Evolutionary conservation across 2,888 invertebrate species (phyloP).

Genomic region (Cheilosia impressa): DNA sequence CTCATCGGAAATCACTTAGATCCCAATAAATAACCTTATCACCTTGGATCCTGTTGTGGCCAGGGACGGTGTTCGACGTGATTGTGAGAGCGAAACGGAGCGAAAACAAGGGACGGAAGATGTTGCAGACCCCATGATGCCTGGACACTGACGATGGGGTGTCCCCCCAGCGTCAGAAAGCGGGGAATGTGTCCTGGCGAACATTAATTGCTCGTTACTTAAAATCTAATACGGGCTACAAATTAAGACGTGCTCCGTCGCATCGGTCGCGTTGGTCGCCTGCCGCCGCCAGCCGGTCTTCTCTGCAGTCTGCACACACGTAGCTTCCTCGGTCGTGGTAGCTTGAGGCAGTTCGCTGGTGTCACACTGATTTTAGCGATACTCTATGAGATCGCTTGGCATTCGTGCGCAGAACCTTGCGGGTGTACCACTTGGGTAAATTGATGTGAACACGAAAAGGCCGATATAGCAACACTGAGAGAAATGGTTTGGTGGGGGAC

Average conservation of each 20-base stretch:
- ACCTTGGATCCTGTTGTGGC: constrained; percentile 74
- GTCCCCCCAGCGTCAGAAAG: constrained; percentile 10
- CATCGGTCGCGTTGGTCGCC: constrained; percentile 1
- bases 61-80: constrained; percentile 3
- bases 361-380: constrained; percentile 70
- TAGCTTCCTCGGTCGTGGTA: constrained; percentile 6
- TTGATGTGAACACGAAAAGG: constrained; percentile 63
- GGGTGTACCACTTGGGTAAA: constrained; percentile 60
- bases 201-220: constrained; percentile 84
- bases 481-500: neutral
- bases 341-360: constrained; percentile 52
- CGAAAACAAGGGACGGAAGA: constrained; percentile 4
- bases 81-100: constrained; percentile 8
- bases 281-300: neutral
- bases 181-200: constrained; percentile 78
- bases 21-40: constrained; percentile 83
- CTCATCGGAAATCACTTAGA: constrained; percentile 84
- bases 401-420: constrained; percentile 66
- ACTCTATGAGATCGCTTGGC: constrained; percentile 50
- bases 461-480: constrained; percentile 36
- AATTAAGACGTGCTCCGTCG: constrained; percentile 81
- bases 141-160: constrained; percentile 49
- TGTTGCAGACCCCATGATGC: constrained; percentile 26
- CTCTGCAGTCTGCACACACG: neutral
- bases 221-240: constrained; percentile 84